Percentiles rank a stretch among this genome's conserved stretches.
Evolutionary conservation across 2,888 invertebrate genomes (phyloP).

Genomic region (Ornithoptera alexandrae): DNA sequence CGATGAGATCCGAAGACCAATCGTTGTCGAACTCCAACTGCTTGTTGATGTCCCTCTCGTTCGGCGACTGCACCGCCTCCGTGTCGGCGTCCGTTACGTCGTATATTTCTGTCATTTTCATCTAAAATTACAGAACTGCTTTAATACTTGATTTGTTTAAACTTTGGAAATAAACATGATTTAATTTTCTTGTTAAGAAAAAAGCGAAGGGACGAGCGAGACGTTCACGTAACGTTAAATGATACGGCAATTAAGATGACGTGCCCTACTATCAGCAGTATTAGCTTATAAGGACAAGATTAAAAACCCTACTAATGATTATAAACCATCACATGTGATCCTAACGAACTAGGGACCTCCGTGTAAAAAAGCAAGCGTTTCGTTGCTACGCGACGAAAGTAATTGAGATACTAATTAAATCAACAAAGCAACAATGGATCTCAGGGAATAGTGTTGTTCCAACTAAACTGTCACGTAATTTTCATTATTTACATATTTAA

Average conservation of each 20-base stretch:
- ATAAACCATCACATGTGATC: background rate
- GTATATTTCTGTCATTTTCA: slow-evolving; percentile 93
- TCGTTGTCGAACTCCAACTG: slow-evolving; percentile 85
- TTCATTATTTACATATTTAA: no score
- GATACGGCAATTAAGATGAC: no score
- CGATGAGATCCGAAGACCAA: slow-evolving; percentile 76
- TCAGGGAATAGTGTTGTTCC: slow-evolving; percentile 2
- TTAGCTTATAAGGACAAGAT: no score
- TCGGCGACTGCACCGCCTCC: slow-evolving; percentile 81
- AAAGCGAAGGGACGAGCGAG: no score
- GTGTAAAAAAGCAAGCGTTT: background rate
- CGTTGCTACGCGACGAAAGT: no score
- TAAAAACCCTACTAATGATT: no score
- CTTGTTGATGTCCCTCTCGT: slow-evolving; percentile 81
- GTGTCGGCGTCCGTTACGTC: slow-evolving; percentile 90
- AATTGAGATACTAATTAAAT: background rate
- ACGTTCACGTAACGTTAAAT: no score
- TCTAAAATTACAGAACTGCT: slow-evolving; percentile 58
- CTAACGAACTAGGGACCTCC: background rate
- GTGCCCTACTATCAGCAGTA: no score
- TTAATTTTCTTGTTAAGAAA: no score
- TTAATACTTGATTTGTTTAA: background rate
- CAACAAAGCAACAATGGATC: slow-evolving; percentile 9
- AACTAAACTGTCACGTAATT: background rate
- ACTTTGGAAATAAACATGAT: no score